A percentile compares a stretch with the other conserved stretches of the same genome.
These are phyloP conservation scores for Oithona nana DNA, from an alignment of 2,888 invertebrate genomes.

Conservation along the genomic window DNA sequence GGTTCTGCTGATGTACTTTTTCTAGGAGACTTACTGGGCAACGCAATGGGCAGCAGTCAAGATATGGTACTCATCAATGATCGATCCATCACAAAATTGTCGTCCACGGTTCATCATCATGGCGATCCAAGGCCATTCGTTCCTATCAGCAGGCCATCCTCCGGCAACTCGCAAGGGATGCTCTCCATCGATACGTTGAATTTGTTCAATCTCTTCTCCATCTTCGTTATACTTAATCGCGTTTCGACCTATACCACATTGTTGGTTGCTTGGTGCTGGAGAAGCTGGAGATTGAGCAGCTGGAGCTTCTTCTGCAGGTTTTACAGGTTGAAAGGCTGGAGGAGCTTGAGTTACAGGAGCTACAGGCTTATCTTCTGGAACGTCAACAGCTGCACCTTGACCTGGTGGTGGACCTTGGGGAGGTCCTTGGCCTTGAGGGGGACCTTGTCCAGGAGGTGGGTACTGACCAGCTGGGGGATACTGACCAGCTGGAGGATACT, in stretches of 20 bases:
- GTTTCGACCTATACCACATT: conserved; percentile 8
- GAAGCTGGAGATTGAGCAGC: neutral
- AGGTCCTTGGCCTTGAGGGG: neutral
- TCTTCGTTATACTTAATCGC: neutral
- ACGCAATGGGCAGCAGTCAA: conserved; percentile 74
- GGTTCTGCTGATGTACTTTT: neutral
- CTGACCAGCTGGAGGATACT: neutral
- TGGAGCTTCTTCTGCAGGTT: neutral
- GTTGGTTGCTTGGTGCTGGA: neutral
- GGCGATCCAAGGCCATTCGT: conserved; percentile 28
- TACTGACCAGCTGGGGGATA: neutral
- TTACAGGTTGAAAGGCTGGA: neutral
- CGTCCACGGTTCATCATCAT: conserved; percentile 61
- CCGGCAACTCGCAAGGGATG: conserved; percentile 17
- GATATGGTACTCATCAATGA: conserved; percentile 56
- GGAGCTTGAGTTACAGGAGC: neutral
- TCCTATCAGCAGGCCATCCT: conserved; percentile 18
- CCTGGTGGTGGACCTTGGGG: neutral
- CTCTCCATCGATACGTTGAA: conserved; percentile 7
- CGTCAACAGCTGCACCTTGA: neutral
- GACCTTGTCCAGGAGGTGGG: neutral
- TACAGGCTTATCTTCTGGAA: neutral
- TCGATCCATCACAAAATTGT: conserved; percentile 71
- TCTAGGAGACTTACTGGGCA: conserved; percentile 45
- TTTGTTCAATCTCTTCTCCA: conserved; percentile 4